phyloP scores from a whole-genome alignment of 2,888 invertebrate species.

The Trissolcus brochymenae region DNA sequence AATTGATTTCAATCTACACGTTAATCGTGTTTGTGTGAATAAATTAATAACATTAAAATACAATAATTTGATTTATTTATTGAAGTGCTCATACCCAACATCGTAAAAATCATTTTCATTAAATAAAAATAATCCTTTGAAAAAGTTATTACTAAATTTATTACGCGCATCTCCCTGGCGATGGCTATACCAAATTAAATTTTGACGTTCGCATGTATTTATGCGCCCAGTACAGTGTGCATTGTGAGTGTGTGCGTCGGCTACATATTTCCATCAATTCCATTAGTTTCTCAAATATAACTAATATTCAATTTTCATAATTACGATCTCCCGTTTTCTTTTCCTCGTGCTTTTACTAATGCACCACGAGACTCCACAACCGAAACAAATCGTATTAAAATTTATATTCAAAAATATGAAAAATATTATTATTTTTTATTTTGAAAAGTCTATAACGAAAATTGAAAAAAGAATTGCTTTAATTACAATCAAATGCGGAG shows the following conservation, averaged over 20 bases:
- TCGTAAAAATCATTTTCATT: constrained; percentile 41
- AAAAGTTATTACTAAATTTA: constrained; percentile 46
- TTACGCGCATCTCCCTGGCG: constrained; percentile 35
- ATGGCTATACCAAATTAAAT: constrained; percentile 44
- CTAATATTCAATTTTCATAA: constrained; percentile 39
- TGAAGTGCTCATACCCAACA: constrained; percentile 15
- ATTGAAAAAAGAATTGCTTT: too few relatives aligned
- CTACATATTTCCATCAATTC: constrained; percentile 28
- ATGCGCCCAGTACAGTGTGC: constrained; percentile 4
- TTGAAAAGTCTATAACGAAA: too few relatives aligned
- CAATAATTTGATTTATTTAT: constrained; percentile 46
- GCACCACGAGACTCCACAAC: not conserved
- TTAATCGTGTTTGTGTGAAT: constrained; percentile 33
- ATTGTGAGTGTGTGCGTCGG: not conserved
- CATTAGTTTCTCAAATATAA: constrained; percentile 32
- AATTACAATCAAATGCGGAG: too few relatives aligned
- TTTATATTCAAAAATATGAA: not conserved
- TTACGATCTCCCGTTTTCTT: constrained; percentile 18
- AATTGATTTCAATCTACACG: constrained; percentile 38
- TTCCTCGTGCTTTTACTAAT: not conserved
- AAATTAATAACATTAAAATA: constrained; percentile 45
- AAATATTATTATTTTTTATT: not conserved
- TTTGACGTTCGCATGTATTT: constrained; percentile 40
- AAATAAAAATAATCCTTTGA: constrained; percentile 45
- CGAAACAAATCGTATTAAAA: too few relatives aligned